Evolutionary conservation across 2,113 vertebrate species (phyloP).

Genomic region (Stegostoma tigrinum): DNA sequence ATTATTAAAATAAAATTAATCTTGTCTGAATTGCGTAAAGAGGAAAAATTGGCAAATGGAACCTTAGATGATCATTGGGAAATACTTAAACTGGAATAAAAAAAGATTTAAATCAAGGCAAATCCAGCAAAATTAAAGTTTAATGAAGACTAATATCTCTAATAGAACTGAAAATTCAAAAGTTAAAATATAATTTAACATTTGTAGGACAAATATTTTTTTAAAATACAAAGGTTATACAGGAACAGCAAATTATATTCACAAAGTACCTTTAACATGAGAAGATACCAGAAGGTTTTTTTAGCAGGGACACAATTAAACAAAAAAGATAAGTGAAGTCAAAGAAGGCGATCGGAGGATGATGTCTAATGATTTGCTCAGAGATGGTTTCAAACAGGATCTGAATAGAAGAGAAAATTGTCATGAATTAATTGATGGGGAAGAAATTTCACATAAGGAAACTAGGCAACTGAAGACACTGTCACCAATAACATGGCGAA

Average conservation of each 20-base stretch:
- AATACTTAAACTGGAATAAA: neutral
- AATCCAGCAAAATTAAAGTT: neutral
- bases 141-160: neutral
- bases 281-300: neutral
- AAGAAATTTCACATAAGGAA: neutral
- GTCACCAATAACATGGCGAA: neutral
- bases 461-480: neutral
- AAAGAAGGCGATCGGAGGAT: neutral
- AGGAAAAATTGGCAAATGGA: neutral
- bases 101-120: neutral
- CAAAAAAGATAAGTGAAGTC: neutral
- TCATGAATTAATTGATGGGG: neutral
- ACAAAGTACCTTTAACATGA: neutral
- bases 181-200: neutral
- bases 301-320: neutral
- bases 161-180: neutral
- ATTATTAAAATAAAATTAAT: neutral
- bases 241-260: neutral
- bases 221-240: neutral
- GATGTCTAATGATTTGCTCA: neutral
- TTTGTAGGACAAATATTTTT: neutral
- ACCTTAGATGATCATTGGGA: neutral
- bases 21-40: neutral
- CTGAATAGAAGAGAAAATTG: neutral
- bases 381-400: neutral